Evolutionary conservation across 2,888 invertebrate genomes (phyloP).

Genomic region (Andrena hattorfiana): DNA sequence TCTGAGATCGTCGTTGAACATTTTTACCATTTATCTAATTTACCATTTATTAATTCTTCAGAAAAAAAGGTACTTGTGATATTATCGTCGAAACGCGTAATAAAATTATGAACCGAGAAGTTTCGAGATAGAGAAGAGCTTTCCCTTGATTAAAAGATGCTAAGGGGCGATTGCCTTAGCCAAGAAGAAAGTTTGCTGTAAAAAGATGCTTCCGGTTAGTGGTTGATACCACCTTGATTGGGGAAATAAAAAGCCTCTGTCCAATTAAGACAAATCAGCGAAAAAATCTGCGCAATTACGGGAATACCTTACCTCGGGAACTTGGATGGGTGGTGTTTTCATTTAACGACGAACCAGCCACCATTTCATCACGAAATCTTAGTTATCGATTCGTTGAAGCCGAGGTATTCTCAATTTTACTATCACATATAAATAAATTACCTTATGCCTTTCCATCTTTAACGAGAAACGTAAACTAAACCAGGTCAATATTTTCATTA

Average conservation of each 20-base stretch:
- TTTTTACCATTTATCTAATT: background rate
- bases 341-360: background rate
- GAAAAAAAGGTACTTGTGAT: slow-evolving; percentile 8
- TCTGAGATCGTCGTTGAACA: background rate
- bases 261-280: slow-evolving; percentile 31
- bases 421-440: background rate
- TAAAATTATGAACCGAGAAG: slow-evolving; percentile 47
- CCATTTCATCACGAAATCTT: background rate
- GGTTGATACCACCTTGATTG: slow-evolving; percentile 56
- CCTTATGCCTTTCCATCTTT: no score
- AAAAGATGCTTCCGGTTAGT: slow-evolving; percentile 42
- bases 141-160: slow-evolving; percentile 55
- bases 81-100: slow-evolving; percentile 28
- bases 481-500: no score
- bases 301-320: background rate
- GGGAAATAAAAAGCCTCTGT: slow-evolving; percentile 35
- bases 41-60: slow-evolving; percentile 20
- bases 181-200: slow-evolving; percentile 44
- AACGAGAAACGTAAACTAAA: no score
- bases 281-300: slow-evolving; percentile 33
- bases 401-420: background rate
- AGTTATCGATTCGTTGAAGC: background rate
- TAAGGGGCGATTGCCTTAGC: slow-evolving; percentile 36
- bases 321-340: slow-evolving; percentile 9
- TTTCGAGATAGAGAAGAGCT: slow-evolving; percentile 20